phyloP scores from a whole-genome alignment of 2,797 vertebrate genomes.

The Centroberyx gerrardi region DNA sequence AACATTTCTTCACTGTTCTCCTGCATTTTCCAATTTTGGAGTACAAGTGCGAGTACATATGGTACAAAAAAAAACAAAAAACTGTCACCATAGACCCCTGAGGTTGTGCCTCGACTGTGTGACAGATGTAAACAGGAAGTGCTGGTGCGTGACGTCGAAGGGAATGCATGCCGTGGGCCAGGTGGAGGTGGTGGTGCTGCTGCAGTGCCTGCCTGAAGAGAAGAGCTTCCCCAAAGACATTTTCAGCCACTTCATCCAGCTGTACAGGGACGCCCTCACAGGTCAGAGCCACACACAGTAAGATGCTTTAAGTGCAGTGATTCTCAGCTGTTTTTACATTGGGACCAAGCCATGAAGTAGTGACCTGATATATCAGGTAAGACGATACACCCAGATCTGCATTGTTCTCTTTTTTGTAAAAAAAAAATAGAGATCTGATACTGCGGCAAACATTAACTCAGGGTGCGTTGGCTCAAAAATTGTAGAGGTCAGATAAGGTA shows the following conservation, averaged over 20 bases:
- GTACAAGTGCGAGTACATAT: background rate
- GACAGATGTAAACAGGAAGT: conserved; percentile 97
- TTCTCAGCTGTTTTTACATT: too few species aligned
- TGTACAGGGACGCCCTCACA: conserved; percentile 95
- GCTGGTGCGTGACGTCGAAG: conserved; percentile 98
- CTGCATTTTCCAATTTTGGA: too few species aligned
- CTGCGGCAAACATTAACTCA: too few species aligned
- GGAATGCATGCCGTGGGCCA: conserved; percentile 99
- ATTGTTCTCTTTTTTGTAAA: too few species aligned
- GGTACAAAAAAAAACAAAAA: background rate
- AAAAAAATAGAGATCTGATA: too few species aligned
- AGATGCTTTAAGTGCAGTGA: too few species aligned
- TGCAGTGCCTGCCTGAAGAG: conserved; percentile 97
- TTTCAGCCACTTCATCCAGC: conserved; percentile 97
- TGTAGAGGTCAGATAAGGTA: too few species aligned
- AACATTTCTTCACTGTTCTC: background rate
- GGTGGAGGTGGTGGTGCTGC: conserved; percentile 94
- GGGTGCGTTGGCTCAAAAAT: too few species aligned
- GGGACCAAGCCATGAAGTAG: background rate
- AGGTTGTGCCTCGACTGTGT: conserved; percentile 40
- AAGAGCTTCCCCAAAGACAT: conserved; percentile 98
- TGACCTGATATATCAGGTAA: background rate
- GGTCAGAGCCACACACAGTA: conserved; percentile 77
- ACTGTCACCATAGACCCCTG: background rate
- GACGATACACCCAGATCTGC: too few species aligned